Base-by-base conservation (phyloP, 2,888 invertebrate genomes). In the Machimus atricapillus region DNA sequence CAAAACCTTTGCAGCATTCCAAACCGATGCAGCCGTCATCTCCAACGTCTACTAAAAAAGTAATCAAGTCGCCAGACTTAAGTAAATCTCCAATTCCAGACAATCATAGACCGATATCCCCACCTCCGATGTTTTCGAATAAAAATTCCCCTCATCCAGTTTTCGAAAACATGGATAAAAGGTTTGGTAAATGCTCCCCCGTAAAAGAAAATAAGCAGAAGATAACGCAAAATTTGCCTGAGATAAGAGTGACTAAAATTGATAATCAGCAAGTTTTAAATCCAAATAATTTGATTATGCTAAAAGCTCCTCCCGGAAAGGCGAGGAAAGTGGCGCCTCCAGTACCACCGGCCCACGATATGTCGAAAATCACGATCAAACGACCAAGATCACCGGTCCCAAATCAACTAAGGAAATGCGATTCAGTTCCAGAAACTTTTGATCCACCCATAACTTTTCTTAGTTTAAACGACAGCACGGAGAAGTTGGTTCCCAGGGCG, bases 401-500 rank as follows among this genome's bases (percentile, higher is more conserved):
- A 56, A 56, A 34, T 43, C 43, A 23, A 43, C 43, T 78, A 31
- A 12, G 76, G 12, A 81, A 86, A 40, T 37, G 37, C 14, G 81
- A 79, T 14, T 83, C 81, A 6, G 92, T 76, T 91, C 92, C 0
- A 90, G 93, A 7, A 87, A 87, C 16, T 88, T 89, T 37, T 88
- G 89, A 87, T n/a, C 83, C 77, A 19, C 87, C 58, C 7, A 86
- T 81, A 16, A 85, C 85, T 8, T 87, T 87, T 46, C 16, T 88
- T 16, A 87, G 43, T 85, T 81, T 88, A 37, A 88, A 88, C 66
- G 90, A 94, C 0, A 94, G 94, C 90, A 94, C 94, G 0, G 94
- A 94, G 86, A 93, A 93, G 88, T 91, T 94, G 78, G 93, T 94
- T 27, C 93, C 93, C 1, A 77, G 88, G 14, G 43, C 87, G 31